phyloP scores from a whole-genome alignment of 2,113 vertebrate species.

The Ahaetulla prasina region DNA sequence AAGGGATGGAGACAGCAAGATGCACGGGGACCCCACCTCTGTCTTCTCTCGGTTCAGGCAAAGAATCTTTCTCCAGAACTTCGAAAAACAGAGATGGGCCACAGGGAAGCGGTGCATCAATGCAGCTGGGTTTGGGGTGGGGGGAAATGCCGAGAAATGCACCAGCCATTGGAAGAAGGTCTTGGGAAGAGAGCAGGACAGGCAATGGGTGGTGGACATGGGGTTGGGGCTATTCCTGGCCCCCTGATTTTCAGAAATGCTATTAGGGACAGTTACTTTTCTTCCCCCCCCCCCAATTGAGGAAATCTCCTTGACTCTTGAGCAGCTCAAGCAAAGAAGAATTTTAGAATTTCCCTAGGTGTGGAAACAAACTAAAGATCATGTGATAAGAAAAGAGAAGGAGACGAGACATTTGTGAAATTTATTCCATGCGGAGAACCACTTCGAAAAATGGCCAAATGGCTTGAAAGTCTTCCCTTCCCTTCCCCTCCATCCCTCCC shows the following conservation, averaged over 20 bases:
- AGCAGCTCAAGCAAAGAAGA: conserved; percentile 15
- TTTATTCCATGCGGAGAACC: not conserved
- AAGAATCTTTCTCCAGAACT: not conserved
- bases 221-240: not conserved
- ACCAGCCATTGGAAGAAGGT: not conserved
- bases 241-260: not conserved
- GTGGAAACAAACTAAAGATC: not conserved
- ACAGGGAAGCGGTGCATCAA: not conserved
- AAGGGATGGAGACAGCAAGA: not conserved
- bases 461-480: not conserved
- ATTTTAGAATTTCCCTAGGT: conserved; percentile 1
- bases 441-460: not conserved
- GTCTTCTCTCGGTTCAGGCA: not conserved
- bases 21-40: too few relatives aligned
- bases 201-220: not conserved
- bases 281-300: too few relatives aligned
- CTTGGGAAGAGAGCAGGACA: not conserved
- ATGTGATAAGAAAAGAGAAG: not conserved
- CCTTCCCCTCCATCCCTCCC: not conserved
- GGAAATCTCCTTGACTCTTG: not conserved
- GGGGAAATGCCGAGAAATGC: not conserved
- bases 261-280: not conserved
- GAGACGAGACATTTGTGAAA: not conserved
- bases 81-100: not conserved
- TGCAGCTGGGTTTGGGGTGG: too few relatives aligned